Evolutionary conservation across 2,797 vertebrate genomes (phyloP), one percentile per base, ranked within the genome.

Genomic region (Chelon auratus): DNA sequence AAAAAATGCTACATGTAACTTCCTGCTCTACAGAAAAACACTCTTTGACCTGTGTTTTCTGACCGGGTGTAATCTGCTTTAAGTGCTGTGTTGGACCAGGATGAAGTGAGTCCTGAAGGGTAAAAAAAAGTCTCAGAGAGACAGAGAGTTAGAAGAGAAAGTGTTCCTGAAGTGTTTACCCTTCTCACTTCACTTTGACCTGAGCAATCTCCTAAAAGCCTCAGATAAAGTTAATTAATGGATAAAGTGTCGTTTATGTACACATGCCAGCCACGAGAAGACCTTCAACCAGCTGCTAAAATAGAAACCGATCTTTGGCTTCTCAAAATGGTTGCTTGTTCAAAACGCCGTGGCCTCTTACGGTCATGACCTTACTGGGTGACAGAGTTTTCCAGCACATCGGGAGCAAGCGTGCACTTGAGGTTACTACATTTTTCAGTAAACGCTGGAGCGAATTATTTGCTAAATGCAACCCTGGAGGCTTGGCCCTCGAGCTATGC

Each of bases 181-280:
- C 50, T 69, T 13, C 43, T 39, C 69, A 77, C 72, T 84, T 81
- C 45, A 68, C 68, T 79, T 81, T 87, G 85, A 91, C 83, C 82
- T 0, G 0, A 62, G 54, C 88, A 91, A 92, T 92, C 81, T 81
- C 68, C 71, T 92, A 84, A 92, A 90, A 88, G 89, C 87, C 75
- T 81, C 61, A 77, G 80, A 82, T 86, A 82, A 83, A 86, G 69
- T 86, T 82, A 86, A 92, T 91, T 84, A 84, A 82, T 2, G 48
- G 66, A 68, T 60, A 51, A 68, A 5, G 57, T 68, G 14, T 33
- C 26, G 7, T 50, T 68, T 47, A 22, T 36, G 53, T 60, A 37
- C 48, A 36, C 75, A 50, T 26, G 65, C 17, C 7, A 26, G 62
- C 45, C 60, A 71, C 57, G 5, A 64, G 43, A n/a, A 67, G 85